Evolutionary conservation across 92 coral and sea anemone species (phyloP), one percentile per base, ranked within the genome.

Genomic region (Epizoanthus scotinus): DNA sequence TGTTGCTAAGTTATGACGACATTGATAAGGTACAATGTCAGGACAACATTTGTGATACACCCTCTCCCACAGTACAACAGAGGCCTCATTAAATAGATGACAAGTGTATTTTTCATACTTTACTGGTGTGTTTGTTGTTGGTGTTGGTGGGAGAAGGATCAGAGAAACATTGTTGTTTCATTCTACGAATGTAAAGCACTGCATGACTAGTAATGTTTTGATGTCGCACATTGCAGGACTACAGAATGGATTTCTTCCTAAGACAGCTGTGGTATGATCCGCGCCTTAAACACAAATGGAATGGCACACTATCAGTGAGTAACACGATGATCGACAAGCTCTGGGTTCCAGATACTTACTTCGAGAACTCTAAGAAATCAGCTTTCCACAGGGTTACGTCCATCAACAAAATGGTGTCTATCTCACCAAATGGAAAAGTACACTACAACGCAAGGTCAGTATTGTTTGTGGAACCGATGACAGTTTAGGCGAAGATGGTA

Each of bases 341-440:
- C 66, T 95, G 99, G 99, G 84, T 93, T 20, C 99, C 99, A 0
- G 99, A 95, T 67, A 95, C 99, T 18, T 95, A 95, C 67, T 95
- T 95, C 58, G 99, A 89, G 71, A 95, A 95, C 78, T 95, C 99
- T 14, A 95, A 95, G 80, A 89, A 83, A 63, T 95, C 99, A 19
- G 89, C 85, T 60, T 95, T 95, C 79, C 99, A 95, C 70, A 91
- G 82, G 71, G 99, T 95, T 9, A 95, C 99, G 7, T 73, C 92
- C 58, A 83, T 89, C 36, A 95, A 95, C 75, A 95, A 93, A 78
- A 85, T 95, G 93, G 74, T 95, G 82, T 87, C 95, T 7, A 93
- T 95, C 68, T 84, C 92, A 2, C 91, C 92, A 1, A 88, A 87
- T 65, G 99, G 99, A 63, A 63, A 66, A 20, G 91, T 95, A 27